Evolutionary conservation across 2,113 vertebrate species (phyloP), one percentile per base, ranked within the genome.

Genomic region (Speoplatyrhinus poulsoni): DNA sequence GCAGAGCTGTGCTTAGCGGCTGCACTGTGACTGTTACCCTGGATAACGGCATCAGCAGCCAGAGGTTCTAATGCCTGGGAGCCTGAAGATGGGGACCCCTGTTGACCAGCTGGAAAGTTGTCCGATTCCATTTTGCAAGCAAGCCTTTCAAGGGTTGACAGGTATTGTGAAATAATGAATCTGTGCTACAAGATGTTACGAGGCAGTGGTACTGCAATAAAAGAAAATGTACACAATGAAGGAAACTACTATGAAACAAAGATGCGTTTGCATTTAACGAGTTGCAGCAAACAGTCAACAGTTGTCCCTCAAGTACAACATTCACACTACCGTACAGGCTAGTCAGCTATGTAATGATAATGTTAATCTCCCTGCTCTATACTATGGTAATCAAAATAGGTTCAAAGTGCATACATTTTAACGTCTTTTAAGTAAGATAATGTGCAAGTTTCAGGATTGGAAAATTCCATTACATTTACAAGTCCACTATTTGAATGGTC

Each of bases 121-220:
- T 77, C 78, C 0, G 81, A 65, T 61, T 88, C 80, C 90, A 91
- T 91, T 60, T 70, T 81, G 57, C 7, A 32, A 72, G 55, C 59
- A 71, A 62, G 33, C 36, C 76, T 81, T 66, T 65, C 26, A 66
- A 0, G 56, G 32, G 63, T 13, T 12, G 46, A 17, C 9, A 19
- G 16, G 46, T 46, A 48, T 62, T 10, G 4, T 53, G 68, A 77
- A 60, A 8, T 12, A 32, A 32, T 33, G 26, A 26, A 12, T 26
- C 32, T 19, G 19, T 19, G 3, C 11, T 58, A 12, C 26, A 26
- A 12, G 56, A 9, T 41, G 36, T 6, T 41, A 41, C 6, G 36
- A 41, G 36, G 36, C 36, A 41, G 36, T 41, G 3, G 36, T 41
- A 41, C 36, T 41, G 36, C 7, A 8, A 41, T 41, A 41, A 41